These are phyloP conservation scores for Pelodiscus sinensis DNA, from an alignment of 2,113 vertebrate genomes.

Conservation along the genomic window DNA sequence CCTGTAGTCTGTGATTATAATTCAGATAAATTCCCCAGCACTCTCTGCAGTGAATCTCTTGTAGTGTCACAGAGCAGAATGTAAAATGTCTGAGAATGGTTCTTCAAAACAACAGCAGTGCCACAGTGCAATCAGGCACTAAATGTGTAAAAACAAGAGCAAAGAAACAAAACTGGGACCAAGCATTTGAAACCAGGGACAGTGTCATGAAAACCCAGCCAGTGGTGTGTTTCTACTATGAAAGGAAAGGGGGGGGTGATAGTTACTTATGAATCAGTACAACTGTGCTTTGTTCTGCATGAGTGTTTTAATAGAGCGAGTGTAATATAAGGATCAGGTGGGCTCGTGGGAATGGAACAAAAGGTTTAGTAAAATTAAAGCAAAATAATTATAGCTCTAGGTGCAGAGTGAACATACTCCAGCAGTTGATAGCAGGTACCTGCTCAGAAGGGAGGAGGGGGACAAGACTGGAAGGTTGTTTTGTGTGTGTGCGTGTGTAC, in stretches of 20 bases:
- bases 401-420: slow-evolving; percentile 82
- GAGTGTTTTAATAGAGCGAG: slow-evolving; percentile 85
- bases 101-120: slow-evolving; percentile 56
- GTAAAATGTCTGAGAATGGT: slow-evolving; percentile 63
- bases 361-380: slow-evolving; percentile 88
- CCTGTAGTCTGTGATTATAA: slow-evolving; percentile 58
- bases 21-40: slow-evolving; percentile 57
- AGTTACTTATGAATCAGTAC: slow-evolving; percentile 85
- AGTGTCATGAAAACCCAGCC: slow-evolving; percentile 66
- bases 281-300: slow-evolving; percentile 86
- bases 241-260: slow-evolving; percentile 43
- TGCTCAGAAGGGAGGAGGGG: slow-evolving; percentile 73
- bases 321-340: slow-evolving; percentile 87
- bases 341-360: slow-evolving; percentile 86
- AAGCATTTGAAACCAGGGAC: slow-evolving; percentile 50
- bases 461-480: slow-evolving; percentile 36
- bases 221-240: slow-evolving; percentile 70
- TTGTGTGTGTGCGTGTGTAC: not conserved
- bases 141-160: slow-evolving; percentile 45
- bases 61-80: slow-evolving; percentile 57
- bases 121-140: slow-evolving; percentile 54
- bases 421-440: slow-evolving; percentile 80
- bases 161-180: slow-evolving; percentile 54
- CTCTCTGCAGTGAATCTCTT: slow-evolving; percentile 57
- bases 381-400: slow-evolving; percentile 88